Percentiles rank a stretch among this genome's conserved stretches.
These are phyloP conservation scores for Malurus splendens DNA, from an alignment of 2,797 vertebrate species.

Conservation along the genomic window DNA sequence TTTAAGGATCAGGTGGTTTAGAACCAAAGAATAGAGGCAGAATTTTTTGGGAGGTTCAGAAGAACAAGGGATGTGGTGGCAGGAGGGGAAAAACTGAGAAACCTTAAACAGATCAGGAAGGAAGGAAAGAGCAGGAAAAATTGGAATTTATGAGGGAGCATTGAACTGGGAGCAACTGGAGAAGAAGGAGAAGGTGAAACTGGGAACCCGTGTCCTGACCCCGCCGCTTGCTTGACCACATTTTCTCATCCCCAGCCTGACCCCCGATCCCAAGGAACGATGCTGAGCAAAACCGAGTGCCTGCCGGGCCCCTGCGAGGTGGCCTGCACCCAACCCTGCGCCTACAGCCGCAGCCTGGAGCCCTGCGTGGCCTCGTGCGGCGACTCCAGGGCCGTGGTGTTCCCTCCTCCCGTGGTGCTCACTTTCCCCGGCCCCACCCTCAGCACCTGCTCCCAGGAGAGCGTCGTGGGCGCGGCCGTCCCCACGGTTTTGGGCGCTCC, in stretches of 20 bases:
- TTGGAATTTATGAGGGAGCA: background rate
- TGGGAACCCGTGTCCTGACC: background rate
- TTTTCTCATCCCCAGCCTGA: background rate
- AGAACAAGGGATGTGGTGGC: background rate
- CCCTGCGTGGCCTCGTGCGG: background rate
- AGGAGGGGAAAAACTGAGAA: background rate
- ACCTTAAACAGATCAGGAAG: background rate
- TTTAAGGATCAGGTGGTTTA: background rate
- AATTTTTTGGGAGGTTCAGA: background rate
- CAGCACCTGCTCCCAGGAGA: conserved; percentile 17
- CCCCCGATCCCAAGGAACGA: background rate
- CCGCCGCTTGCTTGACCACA: background rate
- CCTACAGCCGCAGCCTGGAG: background rate
- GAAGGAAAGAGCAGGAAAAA: background rate
- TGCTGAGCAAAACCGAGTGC: background rate
- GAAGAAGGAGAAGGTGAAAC: background rate
- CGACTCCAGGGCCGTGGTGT: background rate
- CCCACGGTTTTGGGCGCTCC: rapidly evolving
- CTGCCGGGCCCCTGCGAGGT: background rate
- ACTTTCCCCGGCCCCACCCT: background rate
- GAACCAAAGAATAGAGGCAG: background rate
- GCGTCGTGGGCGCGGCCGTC: background rate
- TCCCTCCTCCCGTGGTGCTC: background rate
- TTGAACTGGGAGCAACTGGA: background rate
- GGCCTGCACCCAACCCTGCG: background rate